Conservation (phyloP, 2,888 invertebrate genomes). For the Thumatha senex region DNA sequence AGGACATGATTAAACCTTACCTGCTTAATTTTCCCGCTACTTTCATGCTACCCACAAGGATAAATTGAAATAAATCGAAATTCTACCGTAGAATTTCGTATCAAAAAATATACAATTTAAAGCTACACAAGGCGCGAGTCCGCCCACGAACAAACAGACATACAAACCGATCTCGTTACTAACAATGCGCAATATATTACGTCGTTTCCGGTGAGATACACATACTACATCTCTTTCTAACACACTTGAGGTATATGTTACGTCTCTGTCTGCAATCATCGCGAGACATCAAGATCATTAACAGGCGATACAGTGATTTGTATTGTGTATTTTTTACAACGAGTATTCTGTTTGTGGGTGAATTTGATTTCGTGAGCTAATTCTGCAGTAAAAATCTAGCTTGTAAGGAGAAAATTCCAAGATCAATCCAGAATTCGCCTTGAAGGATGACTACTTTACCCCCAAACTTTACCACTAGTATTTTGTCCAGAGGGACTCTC, state of each 20-base stretch:
- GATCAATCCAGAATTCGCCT: no score
- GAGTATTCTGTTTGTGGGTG: constrained; percentile 27
- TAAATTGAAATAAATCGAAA: not conserved
- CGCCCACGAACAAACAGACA: constrained; percentile 65
- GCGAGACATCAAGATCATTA: constrained; percentile 75
- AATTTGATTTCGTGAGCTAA: constrained; percentile 36
- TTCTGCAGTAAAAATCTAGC: constrained; percentile 13
- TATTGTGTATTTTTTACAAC: constrained; percentile 54
- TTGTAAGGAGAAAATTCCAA: not conserved
- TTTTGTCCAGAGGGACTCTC: no score
- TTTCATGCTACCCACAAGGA: not conserved
- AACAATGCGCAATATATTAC: constrained; percentile 82
- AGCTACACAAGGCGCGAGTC: constrained; percentile 42
- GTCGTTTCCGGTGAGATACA: constrained; percentile 75
- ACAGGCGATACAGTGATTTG: constrained; percentile 77
- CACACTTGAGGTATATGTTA: constrained; percentile 13
- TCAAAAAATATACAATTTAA: constrained; percentile 42
- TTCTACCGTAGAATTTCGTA: constrained; percentile 32
- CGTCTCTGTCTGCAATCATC: constrained; percentile 62
- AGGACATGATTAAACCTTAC: no score
- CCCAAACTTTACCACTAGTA: no score
- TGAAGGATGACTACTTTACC: no score
- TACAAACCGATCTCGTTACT: constrained; percentile 79
- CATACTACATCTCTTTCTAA: constrained; percentile 45
- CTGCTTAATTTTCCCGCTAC: not conserved